Evolutionary conservation across 1,140 invertebrate species (phyloP), one percentile per base, ranked within the genome.

Genomic region (Hermatobates lingyangjiaoensis): DNA sequence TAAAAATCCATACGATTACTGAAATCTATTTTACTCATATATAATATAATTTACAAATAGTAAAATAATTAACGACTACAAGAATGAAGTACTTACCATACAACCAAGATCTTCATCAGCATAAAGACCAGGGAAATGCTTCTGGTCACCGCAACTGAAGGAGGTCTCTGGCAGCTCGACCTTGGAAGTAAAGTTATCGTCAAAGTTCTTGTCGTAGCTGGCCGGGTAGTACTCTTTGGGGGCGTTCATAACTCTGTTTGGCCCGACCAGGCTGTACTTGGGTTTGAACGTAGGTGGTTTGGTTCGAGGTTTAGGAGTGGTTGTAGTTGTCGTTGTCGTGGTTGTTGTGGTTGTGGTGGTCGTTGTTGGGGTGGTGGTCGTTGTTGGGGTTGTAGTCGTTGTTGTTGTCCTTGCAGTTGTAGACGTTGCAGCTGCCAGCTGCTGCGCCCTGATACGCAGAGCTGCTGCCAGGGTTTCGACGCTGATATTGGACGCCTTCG

Each of bases 41-140:
- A n/a, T n/a, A n/a, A n/a, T 25, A 24, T 24, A 40, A 23, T 15
- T 34, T 50, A 45, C 18, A 47, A 27, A 26, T 47, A n/a, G 12
- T 7, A 10, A 4, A 15, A 27, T 39, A 39, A 44, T n/a, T n/a
- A n/a, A n/a, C n/a, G n/a, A n/a, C n/a, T n/a, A n/a, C n/a, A n/a
- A n/a, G n/a, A n/a, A n/a, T n/a, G n/a, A n/a, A n/a, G n/a, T n/a
- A 63, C 71, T 72, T 65, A 90, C 87, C 85, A 90, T 90, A 66
- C 88, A 92, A 28, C 85, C 84, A n/a, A 91, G 71, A 67, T 83
- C 83, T 57, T 86, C 82, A 59, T 92, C 87, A 0, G 84, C 87
- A 57, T 91, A 92, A 0, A 91, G 67, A 47, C 88, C 87, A 4
- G 86, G 85, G 58, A 89, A 88, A 63, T 87, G 85, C 60, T 89